These are phyloP conservation scores for Paramacrobiotus metropolitanus DNA, from an alignment of 1,140 invertebrate species.

Conservation along the genomic window DNA sequence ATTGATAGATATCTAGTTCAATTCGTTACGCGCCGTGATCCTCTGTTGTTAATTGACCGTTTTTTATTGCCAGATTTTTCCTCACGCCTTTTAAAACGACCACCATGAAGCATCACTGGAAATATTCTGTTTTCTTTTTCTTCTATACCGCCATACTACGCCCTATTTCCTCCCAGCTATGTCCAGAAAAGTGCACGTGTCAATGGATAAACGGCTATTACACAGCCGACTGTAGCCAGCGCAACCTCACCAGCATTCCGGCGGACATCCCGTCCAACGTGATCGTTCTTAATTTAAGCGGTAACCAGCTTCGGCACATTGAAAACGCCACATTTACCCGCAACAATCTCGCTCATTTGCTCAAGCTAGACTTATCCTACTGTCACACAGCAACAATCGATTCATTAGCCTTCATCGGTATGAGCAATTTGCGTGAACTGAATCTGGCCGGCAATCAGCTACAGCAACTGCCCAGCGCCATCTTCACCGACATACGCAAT, in stretches of 20 bases:
- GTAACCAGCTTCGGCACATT: constrained; percentile 48
- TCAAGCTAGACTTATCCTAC: constrained; percentile 56
- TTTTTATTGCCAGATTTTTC: no score
- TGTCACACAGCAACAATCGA: constrained; percentile 50
- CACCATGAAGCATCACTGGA: no score
- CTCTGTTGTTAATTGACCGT: no score
- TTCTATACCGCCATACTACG: no score
- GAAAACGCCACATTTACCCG: constrained; percentile 25
- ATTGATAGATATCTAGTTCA: no score
- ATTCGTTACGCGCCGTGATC: no score
- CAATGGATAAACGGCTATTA: not conserved
- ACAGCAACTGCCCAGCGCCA: not conserved
- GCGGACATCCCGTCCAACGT: constrained; percentile 33
- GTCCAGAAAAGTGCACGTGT: not conserved
- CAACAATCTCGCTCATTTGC: constrained; percentile 44
- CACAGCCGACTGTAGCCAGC: not conserved
- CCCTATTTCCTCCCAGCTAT: not conserved
- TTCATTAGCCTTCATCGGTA: constrained; percentile 45
- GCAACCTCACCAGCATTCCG: not conserved
- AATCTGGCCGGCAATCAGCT: constrained; percentile 34
- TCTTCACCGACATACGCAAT: not conserved
- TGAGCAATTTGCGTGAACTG: constrained; percentile 48
- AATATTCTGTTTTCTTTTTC: no score
- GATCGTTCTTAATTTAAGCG: constrained; percentile 58
- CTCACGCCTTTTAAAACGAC: no score